These are phyloP conservation scores for Cyprinella venusta DNA, from an alignment of 2,797 vertebrate genomes.

Conservation along the genomic window DNA sequence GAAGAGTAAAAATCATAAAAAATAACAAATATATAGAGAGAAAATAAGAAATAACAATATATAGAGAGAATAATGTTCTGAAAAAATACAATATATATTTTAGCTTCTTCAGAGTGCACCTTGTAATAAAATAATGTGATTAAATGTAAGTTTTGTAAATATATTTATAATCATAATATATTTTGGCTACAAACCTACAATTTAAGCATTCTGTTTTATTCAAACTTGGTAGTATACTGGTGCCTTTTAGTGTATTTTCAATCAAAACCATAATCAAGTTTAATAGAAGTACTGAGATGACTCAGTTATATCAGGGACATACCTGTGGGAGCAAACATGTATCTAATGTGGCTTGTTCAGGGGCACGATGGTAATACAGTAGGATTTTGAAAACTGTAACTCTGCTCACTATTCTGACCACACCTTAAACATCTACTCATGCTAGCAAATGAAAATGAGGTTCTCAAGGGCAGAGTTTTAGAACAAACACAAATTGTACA, in stretches of 20 bases:
- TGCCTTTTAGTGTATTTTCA: background rate
- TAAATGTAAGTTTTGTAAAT: background rate
- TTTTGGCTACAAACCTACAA: background rate
- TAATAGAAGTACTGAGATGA: background rate
- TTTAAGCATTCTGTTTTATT: conserved; percentile 2
- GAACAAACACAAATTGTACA: background rate
- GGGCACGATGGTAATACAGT: background rate
- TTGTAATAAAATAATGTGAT: background rate
- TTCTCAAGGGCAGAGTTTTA: background rate
- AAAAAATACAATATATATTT: background rate
- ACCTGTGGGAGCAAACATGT: background rate
- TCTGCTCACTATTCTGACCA: background rate
- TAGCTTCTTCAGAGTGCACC: background rate
- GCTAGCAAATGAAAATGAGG: background rate
- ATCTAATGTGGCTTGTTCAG: conserved; percentile 1
- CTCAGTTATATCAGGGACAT: background rate
- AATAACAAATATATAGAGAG: too few species aligned
- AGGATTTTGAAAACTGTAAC: background rate
- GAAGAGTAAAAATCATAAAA: background rate
- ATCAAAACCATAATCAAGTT: background rate
- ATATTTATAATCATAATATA: background rate
- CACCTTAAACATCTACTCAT: background rate
- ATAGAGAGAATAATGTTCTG: background rate
- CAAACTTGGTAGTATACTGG: background rate
- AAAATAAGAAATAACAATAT: background rate